These are phyloP conservation scores for Sebastes minor DNA, from an alignment of 2,797 vertebrate genomes.

Conservation along the genomic window DNA sequence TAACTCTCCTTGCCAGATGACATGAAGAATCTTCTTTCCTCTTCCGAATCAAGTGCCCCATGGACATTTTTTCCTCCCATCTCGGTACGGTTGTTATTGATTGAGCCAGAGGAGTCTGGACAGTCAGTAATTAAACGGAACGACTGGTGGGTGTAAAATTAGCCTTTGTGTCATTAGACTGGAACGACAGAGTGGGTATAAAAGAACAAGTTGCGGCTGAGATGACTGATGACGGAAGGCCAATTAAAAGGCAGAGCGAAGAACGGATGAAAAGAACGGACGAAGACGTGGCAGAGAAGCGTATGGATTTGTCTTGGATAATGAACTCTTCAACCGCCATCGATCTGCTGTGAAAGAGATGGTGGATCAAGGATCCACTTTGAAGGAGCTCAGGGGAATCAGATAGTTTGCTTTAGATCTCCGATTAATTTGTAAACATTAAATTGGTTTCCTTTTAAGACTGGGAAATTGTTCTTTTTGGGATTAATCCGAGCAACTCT, in stretches of 20 bases:
- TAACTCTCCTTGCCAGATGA: constrained; percentile 41
- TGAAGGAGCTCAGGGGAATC: constrained; percentile 52
- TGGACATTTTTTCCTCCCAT: constrained; percentile 47
- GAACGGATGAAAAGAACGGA: constrained; percentile 55
- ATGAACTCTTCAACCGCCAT: constrained; percentile 84
- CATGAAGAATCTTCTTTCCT: constrained; percentile 48
- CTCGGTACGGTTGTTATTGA: constrained; percentile 77
- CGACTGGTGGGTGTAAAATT: constrained; percentile 86
- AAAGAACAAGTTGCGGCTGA: constrained; percentile 63
- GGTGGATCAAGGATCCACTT: constrained; percentile 59
- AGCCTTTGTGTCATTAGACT: constrained; percentile 83
- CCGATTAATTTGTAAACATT: constrained; percentile 54
- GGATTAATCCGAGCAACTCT: constrained; percentile 6
- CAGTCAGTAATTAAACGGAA: constrained; percentile 86
- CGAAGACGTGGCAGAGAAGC: constrained; percentile 64
- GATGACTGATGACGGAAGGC: constrained; percentile 80
- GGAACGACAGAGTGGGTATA: constrained; percentile 61
- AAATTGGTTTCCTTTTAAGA: constrained; percentile 47
- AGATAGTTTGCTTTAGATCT: constrained; percentile 50
- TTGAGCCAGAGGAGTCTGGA: constrained; percentile 77
- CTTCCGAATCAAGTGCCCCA: constrained; percentile 51
- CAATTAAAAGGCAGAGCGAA: constrained; percentile 80
- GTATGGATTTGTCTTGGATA: constrained; percentile 82
- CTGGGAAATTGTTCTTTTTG: constrained; percentile 25
- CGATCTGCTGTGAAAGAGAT: constrained; percentile 71